phyloP scores from a whole-genome alignment of 2,797 vertebrate genomes.

The Halcyon leucocephala region DNA sequence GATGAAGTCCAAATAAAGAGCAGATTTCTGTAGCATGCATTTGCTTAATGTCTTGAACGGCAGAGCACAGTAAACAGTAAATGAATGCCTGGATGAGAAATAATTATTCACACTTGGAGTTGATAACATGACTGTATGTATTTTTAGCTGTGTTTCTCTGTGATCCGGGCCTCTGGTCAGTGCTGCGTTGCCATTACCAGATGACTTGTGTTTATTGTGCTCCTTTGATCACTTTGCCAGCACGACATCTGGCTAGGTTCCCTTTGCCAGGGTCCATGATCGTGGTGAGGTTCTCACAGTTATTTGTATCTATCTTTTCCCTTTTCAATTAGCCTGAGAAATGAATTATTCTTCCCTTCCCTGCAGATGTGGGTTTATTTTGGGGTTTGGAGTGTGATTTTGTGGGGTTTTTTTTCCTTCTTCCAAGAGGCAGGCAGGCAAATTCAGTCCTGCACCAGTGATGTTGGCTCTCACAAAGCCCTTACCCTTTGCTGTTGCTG shows the following conservation, averaged over 20 bases:
- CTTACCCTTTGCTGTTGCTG: background rate
- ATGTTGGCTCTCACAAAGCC: background rate
- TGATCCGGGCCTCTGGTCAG: constrained; percentile 3
- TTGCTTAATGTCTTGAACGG: background rate
- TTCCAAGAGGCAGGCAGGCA: background rate
- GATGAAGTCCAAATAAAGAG: background rate
- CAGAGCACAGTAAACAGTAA: background rate
- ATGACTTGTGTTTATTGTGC: background rate
- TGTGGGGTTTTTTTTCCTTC: background rate
- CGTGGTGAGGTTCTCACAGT: background rate
- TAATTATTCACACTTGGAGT: background rate
- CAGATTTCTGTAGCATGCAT: fast-evolving
- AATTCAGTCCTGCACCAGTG: background rate
- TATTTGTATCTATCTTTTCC: background rate
- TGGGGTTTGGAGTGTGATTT: fast-evolving
- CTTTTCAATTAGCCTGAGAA: background rate
- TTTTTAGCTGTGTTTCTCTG: background rate
- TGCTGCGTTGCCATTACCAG: background rate
- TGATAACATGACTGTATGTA: background rate
- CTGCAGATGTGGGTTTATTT: background rate
- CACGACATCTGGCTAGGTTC: background rate
- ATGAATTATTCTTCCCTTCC: background rate
- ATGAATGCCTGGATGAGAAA: background rate
- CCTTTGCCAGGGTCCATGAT: background rate
- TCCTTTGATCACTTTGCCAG: constrained; percentile 40